Base-by-base conservation (phyloP, 2,888 invertebrate species). In the Cylloceria caligata region DNA sequence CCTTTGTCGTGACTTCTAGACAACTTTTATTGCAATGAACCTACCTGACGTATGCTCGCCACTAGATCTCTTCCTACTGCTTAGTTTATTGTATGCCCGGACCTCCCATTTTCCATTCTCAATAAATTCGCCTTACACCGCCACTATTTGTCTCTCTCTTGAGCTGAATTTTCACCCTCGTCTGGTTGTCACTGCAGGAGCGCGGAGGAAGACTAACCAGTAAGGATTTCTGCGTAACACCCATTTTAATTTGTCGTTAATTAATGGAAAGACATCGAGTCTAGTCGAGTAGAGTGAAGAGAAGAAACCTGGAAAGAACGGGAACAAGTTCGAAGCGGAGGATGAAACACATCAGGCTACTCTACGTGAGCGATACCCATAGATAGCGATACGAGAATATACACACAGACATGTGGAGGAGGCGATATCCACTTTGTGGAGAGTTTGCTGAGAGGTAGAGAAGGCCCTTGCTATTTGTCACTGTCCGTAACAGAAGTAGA, bases 401-500 rank as follows among this genome's bases (percentile, higher is more conserved):
- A 30, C 13, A 86, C 84, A 84, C 87, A 87, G 88, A 88, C 89
- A 88, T 87, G 86, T 84, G 77, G 84, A 85, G 87, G 86, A 86
- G 86, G 71, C 42, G 86, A 74, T 79, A 82, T 86, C 86, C 84
- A 85, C 81, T 86, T 86, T 77, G 87, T 36, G 71, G 34, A 88
- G 87, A 88, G 89, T 88, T 89, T 78, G 87, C 87, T 88, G 88
- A 90, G 89, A 89, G 89, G 89, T 88, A 88, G 60, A 75, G 74
- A 55, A 62, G 62, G 78, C 75, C 36, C 77, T 86, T 86, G 85
- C 87, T 90, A 92, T 92, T 92, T 90, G 90, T 92, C 92, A 92
- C 89, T 92, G 92, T 92, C 92, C 84, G 81, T 85, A 87, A 89
- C 92, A 92, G 89, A 89, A 89, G 89, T 90, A 91, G 90, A 89